These are phyloP conservation scores for Rallus crepitans DNA, from an alignment of 2,797 vertebrate species.

Conservation along the genomic window DNA sequence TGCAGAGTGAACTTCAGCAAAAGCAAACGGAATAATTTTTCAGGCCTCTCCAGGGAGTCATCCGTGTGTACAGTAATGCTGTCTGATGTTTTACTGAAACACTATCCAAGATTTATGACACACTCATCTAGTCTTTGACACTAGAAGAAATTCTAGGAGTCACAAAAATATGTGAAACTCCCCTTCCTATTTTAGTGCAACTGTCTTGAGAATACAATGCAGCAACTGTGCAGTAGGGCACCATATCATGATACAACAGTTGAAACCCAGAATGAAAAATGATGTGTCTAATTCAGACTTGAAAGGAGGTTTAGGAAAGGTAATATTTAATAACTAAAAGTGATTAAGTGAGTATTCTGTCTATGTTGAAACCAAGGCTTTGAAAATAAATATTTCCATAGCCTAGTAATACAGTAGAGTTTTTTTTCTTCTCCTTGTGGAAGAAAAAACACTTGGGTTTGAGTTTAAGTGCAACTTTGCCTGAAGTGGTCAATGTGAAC, in stretches of 20 bases:
- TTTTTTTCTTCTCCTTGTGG: not conserved
- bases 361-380: not conserved
- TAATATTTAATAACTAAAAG: not conserved
- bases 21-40: not conserved
- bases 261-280: not conserved
- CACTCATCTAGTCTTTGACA: not conserved
- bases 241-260: not conserved
- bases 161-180: not conserved
- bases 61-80: not conserved
- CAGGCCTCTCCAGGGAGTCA: not conserved
- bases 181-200: not conserved
- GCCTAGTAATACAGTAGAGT: not conserved
- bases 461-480: not conserved
- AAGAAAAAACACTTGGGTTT: not conserved
- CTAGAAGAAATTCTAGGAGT: not conserved
- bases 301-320: not conserved
- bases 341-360: not conserved
- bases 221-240: not conserved
- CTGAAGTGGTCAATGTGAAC: not conserved
- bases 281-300: not conserved
- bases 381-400: not conserved
- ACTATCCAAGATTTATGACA: not conserved
- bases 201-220: not conserved
- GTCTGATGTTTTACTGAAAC: conserved; percentile 23
- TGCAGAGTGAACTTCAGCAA: not conserved